Base-by-base conservation (phyloP, 2,113 vertebrate genomes). In the Notothenia rossii region DNA sequence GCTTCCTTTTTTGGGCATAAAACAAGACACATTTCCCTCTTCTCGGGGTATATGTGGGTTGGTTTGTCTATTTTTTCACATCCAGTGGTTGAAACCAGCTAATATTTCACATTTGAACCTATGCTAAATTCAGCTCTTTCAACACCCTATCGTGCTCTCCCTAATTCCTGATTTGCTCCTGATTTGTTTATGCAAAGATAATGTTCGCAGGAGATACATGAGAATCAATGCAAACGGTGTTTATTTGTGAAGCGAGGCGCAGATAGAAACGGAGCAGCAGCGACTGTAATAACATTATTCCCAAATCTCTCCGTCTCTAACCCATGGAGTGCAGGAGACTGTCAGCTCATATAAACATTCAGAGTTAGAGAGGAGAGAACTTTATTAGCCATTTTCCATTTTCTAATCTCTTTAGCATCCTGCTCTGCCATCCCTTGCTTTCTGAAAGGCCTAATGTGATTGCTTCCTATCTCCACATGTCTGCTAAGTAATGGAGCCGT, bases 381-480 rank as follows among this genome's bases (percentile, higher is more conserved):
- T 86, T 83, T 84, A 88, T 87, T 86, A 88, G 85, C 68, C 79
- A 40, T 77, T 87, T 84, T 72, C 68, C 50, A 74, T 46, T 67
- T 67, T 66, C 36, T 71, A 65, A 83, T 86, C 62, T 74, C 70
- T 71, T 88, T 45, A 71, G 73, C 48, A 49, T 64, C 65, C 59
- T 46, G 48, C 73, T 85, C 55, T 71, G 84, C 65, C 73, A 49
- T 22, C 45, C 56, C 73, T 81, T 7, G 45, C 72, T 74, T 60
- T 77, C 55, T 81, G 60, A 84, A 78, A 71, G 13, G 65, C 49
- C 58, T 84, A 84, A 83, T 58, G 43, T 61, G 10, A 88, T 79
- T 73, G 70, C 50, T 51, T 73, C 64, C 73, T 15, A 70, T 62
- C 62, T 50, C 67, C 17, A 14, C 43, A 67, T 51, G 77, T 67